Conservation (phyloP, 2,797 vertebrate genomes). For the Sciaenops ocellatus region DNA sequence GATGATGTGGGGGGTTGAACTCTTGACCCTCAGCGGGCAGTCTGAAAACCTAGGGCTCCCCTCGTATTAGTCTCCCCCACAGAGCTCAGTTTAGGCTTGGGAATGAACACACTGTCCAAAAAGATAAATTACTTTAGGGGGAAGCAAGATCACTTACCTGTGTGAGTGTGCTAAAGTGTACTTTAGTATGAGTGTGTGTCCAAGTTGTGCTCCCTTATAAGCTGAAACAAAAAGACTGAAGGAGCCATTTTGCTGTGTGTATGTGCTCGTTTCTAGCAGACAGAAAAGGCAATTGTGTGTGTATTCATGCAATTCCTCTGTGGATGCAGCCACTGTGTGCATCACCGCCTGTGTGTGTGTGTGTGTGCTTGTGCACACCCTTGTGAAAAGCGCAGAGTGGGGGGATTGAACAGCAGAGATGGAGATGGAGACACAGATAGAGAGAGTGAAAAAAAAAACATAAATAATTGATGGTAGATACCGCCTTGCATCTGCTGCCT, state of each 20-base stretch:
- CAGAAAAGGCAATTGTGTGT: constrained; percentile 56
- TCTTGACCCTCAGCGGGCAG: constrained; percentile 65
- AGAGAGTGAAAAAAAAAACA: constrained; percentile 68
- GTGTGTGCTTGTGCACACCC: constrained; percentile 41
- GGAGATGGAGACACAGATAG: constrained; percentile 68
- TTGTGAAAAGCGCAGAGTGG: constrained; percentile 48
- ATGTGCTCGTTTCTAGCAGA: constrained; percentile 40
- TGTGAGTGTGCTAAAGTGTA: neutral
- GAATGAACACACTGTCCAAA: constrained; percentile 60
- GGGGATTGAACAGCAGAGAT: constrained; percentile 49
- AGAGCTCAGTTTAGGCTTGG: constrained; percentile 41
- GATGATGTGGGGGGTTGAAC: constrained; percentile 63
- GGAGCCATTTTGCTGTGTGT: constrained; percentile 45
- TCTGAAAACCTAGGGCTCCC: constrained; percentile 45
- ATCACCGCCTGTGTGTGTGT: constrained; percentile 18
- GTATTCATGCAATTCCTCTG: constrained; percentile 55
- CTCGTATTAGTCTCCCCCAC: constrained; percentile 50
- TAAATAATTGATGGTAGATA: constrained; percentile 85
- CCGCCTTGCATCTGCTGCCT: constrained; percentile 79
- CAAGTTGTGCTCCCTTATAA: constrained; percentile 21
- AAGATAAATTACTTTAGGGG: constrained; percentile 72
- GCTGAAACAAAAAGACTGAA: constrained; percentile 35
- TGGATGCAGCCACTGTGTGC: constrained; percentile 55
- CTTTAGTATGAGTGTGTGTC: constrained; percentile 1
- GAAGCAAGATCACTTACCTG: constrained; percentile 41